Base-by-base conservation (phyloP, 2,113 vertebrate species). In the Myotis brandtii region DNA sequence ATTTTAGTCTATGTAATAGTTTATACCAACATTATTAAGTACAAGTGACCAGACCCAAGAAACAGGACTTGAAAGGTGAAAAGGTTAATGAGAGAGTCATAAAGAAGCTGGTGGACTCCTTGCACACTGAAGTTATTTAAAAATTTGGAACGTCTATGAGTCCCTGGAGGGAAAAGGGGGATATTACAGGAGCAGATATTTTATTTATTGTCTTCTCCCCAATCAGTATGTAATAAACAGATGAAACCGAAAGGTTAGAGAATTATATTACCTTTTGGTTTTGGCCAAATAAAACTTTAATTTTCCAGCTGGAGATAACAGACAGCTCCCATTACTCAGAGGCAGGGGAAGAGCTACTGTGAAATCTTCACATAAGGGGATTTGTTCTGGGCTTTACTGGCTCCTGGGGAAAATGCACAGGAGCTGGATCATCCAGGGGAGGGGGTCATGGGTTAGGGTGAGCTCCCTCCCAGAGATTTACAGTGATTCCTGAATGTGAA, bases 211-310 rank as follows among this genome's bases (percentile, higher is more conserved):
- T 96, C 94, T 95, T 94, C 37, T 95, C 34, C 59, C 67, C 95
- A 95, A 93, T 93, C 62, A 94, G 77, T 96, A 98, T 97, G 93
- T 96, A 96, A 98, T 96, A 98, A 97, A 95, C 89, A 95, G 95
- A 96, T 95, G 91, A 94, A 98, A 93, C 54, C 69, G 85, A 50
- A 86, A 88, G 88, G 91, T 94, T 95, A 96, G 70, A 86, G 93
- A 95, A 93, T 86, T 91, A 46, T 86, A 94, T 97, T 96, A 95
- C 73, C 62, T 97, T 97, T 96, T 67, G 92, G n/a, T 73, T 95
- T 79, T 85, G 92, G 89, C 94, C 90, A 94, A 96, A 80, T 77
- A 90, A 90, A 96, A 93, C 95, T 97, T 96, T 86, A 94, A 95
- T 96, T 97, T 95, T 97, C 94, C 79, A 90, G 85, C 75, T 82